Percentiles rank a stretch among this genome's conserved stretches.
These are phyloP conservation scores for Psittacula derbiana DNA, from an alignment of 2,797 vertebrate species.

Conservation along the genomic window DNA sequence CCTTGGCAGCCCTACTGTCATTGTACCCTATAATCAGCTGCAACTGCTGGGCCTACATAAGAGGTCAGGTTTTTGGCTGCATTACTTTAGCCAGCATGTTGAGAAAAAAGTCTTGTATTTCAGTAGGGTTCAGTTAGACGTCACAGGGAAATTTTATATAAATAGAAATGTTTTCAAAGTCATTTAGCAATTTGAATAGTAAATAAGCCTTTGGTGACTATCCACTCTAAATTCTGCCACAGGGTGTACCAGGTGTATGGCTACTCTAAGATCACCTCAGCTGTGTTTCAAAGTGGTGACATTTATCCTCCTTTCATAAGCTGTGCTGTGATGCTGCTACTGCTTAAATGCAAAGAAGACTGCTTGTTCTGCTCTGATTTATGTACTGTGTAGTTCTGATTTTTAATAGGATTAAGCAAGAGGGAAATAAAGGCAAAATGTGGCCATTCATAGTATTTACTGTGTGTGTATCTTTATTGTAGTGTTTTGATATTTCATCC, in stretches of 20 bases:
- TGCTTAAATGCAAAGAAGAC: not conserved
- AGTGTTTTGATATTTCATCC: slow-evolving; percentile 28
- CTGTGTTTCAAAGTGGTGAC: not conserved
- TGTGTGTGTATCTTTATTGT: not conserved
- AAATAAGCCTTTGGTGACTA: not conserved
- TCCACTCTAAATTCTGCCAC: not conserved
- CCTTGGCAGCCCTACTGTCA: not conserved
- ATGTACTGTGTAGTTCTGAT: not conserved
- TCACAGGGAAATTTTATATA: not conserved
- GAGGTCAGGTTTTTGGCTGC: not conserved
- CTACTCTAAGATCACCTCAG: not conserved
- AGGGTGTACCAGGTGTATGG: not conserved
- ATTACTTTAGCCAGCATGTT: not conserved
- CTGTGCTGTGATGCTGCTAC: not conserved
- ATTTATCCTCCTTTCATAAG: not conserved
- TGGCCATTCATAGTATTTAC: not conserved
- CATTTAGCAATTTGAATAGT: not conserved
- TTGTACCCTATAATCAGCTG: not conserved
- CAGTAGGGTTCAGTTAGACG: not conserved
- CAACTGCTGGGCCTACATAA: not conserved
- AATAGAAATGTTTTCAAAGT: not conserved
- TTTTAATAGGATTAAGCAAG: slow-evolving; percentile 23
- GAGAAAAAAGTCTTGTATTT: not conserved
- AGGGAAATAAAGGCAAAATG: slow-evolving; percentile 8
- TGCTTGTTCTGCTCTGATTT: not conserved